A percentile compares a stretch with the other conserved stretches of the same genome.
Evolutionary conservation across 2,113 vertebrate species (phyloP).

Genomic region (Psittacara wagleri): DNA sequence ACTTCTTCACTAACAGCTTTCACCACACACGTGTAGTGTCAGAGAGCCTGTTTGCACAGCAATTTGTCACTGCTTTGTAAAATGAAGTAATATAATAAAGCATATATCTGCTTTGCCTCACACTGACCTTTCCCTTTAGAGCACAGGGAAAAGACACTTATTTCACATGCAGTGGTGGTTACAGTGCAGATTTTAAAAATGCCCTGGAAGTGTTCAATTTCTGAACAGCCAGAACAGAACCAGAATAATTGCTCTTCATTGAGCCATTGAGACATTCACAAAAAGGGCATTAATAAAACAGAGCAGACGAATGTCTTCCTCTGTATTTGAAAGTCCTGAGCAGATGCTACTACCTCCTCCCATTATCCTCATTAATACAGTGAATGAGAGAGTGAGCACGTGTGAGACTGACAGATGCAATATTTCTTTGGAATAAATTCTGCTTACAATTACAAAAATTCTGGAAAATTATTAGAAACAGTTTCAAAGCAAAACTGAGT

Average conservation of each 20-base stretch:
- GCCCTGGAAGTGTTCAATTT: background rate
- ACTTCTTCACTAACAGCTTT: background rate
- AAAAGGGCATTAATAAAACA: background rate
- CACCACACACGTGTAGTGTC: background rate
- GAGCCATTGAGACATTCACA: background rate
- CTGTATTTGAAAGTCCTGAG: background rate
- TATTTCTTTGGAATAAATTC: background rate
- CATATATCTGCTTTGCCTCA: background rate
- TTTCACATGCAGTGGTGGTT: background rate
- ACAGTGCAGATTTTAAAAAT: background rate
- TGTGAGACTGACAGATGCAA: background rate
- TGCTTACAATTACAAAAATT: background rate
- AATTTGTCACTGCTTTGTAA: background rate
- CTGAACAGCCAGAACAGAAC: background rate
- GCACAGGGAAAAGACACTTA: background rate
- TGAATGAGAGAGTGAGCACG: fast-evolving
- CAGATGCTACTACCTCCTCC: background rate
- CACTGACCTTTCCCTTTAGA: background rate
- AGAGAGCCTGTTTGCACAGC: background rate
- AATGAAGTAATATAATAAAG: fast-evolving
- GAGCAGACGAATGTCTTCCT: background rate
- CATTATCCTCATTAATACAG: background rate
- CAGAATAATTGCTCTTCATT: background rate
- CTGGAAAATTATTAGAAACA: background rate
- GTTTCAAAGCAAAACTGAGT: background rate